These are phyloP conservation scores for Enteromius unitaeniatus DNA, from an alignment of 2,797 vertebrate species.

Conservation along the genomic window DNA sequence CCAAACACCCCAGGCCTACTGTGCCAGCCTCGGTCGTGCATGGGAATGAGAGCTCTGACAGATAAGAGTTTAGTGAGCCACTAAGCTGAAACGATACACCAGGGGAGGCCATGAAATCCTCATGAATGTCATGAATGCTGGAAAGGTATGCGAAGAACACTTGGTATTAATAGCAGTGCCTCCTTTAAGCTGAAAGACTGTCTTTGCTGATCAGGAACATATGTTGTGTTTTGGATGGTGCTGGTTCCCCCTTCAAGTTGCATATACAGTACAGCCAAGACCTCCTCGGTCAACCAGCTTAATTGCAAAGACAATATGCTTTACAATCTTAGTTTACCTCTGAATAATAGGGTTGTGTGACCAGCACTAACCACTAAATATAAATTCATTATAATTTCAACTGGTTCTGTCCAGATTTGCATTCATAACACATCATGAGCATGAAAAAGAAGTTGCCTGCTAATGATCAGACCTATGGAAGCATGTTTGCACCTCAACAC, in stretches of 20 bases:
- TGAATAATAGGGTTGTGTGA: neutral
- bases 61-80: constrained; percentile 27
- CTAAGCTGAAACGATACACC: constrained; percentile 2
- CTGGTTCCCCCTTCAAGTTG: neutral
- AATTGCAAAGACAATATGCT: neutral
- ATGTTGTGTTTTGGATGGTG: neutral
- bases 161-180: neutral
- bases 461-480: neutral
- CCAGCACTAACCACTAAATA: neutral
- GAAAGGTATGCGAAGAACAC: constrained; percentile 2
- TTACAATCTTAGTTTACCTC: neutral
- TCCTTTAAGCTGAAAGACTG: neutral
- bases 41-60: constrained; percentile 26
- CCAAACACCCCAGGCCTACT: constrained; percentile 6
- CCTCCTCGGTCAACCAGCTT: neutral
- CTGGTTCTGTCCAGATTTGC: neutral
- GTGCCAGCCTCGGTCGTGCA: neutral
- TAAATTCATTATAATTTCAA: neutral
- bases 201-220: constrained; percentile 4
- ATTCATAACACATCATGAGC: neutral
- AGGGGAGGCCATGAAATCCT: neutral
- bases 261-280: neutral
- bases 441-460: neutral
- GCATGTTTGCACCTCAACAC: neutral
- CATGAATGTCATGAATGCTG: neutral